These are phyloP conservation scores for Amiota mariae DNA, from an alignment of 2,888 invertebrate species.

Conservation along the genomic window DNA sequence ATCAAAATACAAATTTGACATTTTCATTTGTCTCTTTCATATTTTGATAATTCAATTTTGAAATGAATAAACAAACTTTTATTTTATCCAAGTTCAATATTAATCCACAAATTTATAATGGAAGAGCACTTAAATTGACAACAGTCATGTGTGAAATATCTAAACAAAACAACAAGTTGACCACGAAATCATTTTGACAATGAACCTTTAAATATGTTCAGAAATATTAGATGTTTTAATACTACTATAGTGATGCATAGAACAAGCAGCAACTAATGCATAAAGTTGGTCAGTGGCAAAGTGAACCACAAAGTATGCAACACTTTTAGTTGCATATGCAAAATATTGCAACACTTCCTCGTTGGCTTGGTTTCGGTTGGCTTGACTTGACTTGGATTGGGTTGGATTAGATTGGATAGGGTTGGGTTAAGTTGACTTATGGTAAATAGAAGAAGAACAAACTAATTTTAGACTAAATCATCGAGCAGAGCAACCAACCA, in stretches of 20 bases:
- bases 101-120: no score
- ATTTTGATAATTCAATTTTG: no score
- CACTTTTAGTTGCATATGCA: conserved; percentile 52
- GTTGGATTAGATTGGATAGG: no score
- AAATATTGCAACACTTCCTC: conserved; percentile 11
- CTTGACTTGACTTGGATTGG: neutral
- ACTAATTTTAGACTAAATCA: no score
- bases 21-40: no score
- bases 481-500: neutral
- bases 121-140: neutral
- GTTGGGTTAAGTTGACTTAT: neutral
- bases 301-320: conserved; percentile 57
- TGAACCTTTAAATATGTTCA: conserved; percentile 53
- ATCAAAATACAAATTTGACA: no score
- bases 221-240: conserved; percentile 13
- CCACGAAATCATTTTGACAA: conserved; percentile 67
- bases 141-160: neutral
- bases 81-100: no score
- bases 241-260: no score
- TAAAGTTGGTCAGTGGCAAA: conserved; percentile 16
- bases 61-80: no score
- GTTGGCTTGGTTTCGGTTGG: neutral
- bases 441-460: neutral
- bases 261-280: neutral
- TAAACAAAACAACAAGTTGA: conserved; percentile 51